A percentile compares a stretch with the other conserved stretches of the same genome.
Evolutionary conservation across 2,797 vertebrate genomes (phyloP).

Genomic region (Paramormyrops hopkinsi): DNA sequence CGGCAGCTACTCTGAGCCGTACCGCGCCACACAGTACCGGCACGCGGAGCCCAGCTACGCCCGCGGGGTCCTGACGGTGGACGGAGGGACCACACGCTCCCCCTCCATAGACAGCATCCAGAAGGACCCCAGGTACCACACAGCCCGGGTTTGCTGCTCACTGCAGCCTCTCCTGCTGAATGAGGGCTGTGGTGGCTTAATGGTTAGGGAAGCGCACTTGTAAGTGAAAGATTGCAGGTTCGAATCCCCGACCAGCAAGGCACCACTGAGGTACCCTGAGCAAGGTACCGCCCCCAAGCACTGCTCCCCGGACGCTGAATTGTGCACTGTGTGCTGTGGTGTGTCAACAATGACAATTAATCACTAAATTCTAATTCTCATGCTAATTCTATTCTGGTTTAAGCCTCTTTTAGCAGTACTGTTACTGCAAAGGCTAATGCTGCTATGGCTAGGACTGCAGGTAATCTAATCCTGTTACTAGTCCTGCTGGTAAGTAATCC

Average conservation of each 20-base stretch:
- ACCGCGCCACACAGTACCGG: slow-evolving; percentile 67
- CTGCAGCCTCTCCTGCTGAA: not conserved
- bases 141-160: not conserved
- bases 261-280: too few relatives aligned
- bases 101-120: slow-evolving; percentile 95
- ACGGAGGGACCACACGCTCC: slow-evolving; percentile 78
- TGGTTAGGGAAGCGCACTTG: too few relatives aligned
- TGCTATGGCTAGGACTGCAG: not conserved
- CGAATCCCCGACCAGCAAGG: too few relatives aligned
- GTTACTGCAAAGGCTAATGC: not conserved
- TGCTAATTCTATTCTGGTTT: not conserved
- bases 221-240: too few relatives aligned
- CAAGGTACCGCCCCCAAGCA: too few relatives aligned
- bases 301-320: too few relatives aligned
- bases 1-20: slow-evolving; percentile 78
- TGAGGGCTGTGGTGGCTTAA: too few relatives aligned
- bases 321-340: too few relatives aligned
- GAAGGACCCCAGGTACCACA: slow-evolving; percentile 86
- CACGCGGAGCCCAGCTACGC: slow-evolving; percentile 67
- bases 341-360: too few relatives aligned
- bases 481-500: not conserved
- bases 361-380: not conserved
- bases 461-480: not conserved
- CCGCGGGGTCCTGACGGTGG: slow-evolving; percentile 63
- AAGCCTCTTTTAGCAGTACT: not conserved